Conservation (phyloP, 1,140 invertebrate genomes). For the Neuroterus valhalla region DNA sequence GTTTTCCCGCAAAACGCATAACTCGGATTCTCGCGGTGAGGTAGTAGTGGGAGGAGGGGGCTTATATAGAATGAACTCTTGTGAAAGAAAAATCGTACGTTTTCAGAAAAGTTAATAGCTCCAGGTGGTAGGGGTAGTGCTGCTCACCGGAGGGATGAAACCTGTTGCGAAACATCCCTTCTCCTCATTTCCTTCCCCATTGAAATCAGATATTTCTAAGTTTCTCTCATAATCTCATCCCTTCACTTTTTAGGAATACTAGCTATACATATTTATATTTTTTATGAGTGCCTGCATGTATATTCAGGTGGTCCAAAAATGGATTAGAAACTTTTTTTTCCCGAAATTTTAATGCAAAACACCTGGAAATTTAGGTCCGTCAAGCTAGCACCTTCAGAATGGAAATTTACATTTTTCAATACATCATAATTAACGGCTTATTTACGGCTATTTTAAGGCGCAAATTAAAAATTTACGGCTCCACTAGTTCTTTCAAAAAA, state of each 20-base stretch:
- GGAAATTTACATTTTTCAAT: too few relatives aligned
- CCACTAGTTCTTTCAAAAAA: too few relatives aligned
- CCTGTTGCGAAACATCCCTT: constrained; percentile 64
- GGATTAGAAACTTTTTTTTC: constrained; percentile 33
- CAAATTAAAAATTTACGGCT: too few relatives aligned
- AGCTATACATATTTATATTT: neutral
- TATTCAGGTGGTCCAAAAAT: neutral
- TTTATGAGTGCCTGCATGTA: neutral
- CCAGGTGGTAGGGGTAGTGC: constrained; percentile 43
- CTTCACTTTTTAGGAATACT: neutral
- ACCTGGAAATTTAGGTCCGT: too few relatives aligned
- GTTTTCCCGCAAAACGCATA: constrained; percentile 66
- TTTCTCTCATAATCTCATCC: constrained; percentile 18
- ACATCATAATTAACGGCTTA: too few relatives aligned
- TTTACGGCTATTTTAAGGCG: too few relatives aligned
- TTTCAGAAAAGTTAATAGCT: constrained; percentile 64
- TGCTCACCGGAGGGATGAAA: constrained; percentile 61
- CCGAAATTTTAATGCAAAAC: constrained; percentile 37
- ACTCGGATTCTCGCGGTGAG: constrained; percentile 39
- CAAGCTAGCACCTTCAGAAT: too few relatives aligned
- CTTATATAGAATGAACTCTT: neutral
- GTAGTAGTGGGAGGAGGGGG: constrained; percentile 15
- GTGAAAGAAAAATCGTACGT: constrained; percentile 56
- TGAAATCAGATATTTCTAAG: neutral
- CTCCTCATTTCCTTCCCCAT: constrained; percentile 36